Evolutionary conservation across 1,140 invertebrate species (phyloP), one percentile per base, ranked within the genome.

Genomic region (Kradibia gibbosae): DNA sequence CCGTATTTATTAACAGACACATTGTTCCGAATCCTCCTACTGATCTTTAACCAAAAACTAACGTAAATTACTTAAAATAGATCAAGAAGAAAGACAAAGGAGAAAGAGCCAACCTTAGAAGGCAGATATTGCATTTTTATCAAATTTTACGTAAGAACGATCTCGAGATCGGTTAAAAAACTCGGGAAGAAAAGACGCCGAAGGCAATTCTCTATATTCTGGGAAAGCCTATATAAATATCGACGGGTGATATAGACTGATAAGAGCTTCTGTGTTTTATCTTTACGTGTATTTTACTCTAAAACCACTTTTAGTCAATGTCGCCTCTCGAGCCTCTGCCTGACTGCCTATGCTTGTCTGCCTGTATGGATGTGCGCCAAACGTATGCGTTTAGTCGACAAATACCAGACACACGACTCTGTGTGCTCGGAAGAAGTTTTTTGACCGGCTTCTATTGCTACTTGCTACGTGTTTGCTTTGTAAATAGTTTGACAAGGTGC

Each of bases 351-450:
- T 65, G 10, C 25, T 31, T 25, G 31, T 4, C 7, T 65, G 25
- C 11, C 10, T 42, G 22, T 53, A 31, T 31, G 53, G 10, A 28
- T 42, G 42, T 62, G 62, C 11, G 48, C 8, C 34, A 34, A 48
- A 81, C 80, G 71, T 81, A 20, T 76, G 57, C 83, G 85, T 87
- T 88, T 88, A 86, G 85, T 80, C 83, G 84, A 84, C 87, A 88
- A 88, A 88, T 86, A 88, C 82, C 39, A 75, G 86, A 82, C 87
- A 88, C 86, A 85, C 86, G 86, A 86, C 86, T 80, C 75, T 82
- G 71, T 82, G 78, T 22, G 10, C 70, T 83, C 78, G 73, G 25
- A 55, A 78, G 73, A 70, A 83, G 83, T 82, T 86, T 86, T 86
- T 87, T 85, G 80, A 75, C 81, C 28, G 11, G n/a, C 28, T 62